Base-by-base conservation (phyloP, 2,113 vertebrate species). In the Acanthochromis polyacanthus region DNA sequence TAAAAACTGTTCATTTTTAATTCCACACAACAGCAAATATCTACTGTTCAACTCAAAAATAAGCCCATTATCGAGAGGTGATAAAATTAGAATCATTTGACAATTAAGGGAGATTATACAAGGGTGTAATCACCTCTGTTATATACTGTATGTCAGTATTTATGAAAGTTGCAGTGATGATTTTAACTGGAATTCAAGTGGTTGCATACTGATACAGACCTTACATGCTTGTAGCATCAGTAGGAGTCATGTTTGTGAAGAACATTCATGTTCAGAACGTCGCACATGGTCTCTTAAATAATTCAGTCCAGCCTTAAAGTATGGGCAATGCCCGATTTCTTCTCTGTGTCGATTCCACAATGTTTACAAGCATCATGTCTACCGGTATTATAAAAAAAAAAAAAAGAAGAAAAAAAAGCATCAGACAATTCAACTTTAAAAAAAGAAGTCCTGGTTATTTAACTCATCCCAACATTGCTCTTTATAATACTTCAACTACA, bases 401-500 rank as follows among this genome's bases (percentile, higher is more conserved):
- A 16, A 48, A 51, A n/a, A n/a, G n/a, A 38, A 30, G 2, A 30
- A 28, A 43, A 22, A 62, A 56, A 32, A 20, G 60, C 10, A 30
- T 23, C 56, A 72, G 48, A 75, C 5, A 50, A 76, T 67, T 62
- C 56, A 50, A 11, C 28, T 51, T n/a, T n/a, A n/a, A 38, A 16
- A 43, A 43, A 43, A 43, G 15, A 43, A 0, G 1, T 62, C 61
- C 62, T 67, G 65, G 11, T 69, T 40, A 66, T 19, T n/a, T 10
- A 73, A 58, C 51, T 76, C 25, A 32, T 72, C 62, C 58, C 65
- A 38, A 60, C 48, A 50, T 55, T 73, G 71, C 72, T 81, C 57
- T 66, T 75, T 59, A 55, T 82, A 89, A 90, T 88, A 86, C 89
- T 91, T 83, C 60, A 58, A 80, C 90, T 84, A 90, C 51, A 81